Conservation (phyloP, 2,113 vertebrate genomes). For the Formicarius rufipectus region DNA sequence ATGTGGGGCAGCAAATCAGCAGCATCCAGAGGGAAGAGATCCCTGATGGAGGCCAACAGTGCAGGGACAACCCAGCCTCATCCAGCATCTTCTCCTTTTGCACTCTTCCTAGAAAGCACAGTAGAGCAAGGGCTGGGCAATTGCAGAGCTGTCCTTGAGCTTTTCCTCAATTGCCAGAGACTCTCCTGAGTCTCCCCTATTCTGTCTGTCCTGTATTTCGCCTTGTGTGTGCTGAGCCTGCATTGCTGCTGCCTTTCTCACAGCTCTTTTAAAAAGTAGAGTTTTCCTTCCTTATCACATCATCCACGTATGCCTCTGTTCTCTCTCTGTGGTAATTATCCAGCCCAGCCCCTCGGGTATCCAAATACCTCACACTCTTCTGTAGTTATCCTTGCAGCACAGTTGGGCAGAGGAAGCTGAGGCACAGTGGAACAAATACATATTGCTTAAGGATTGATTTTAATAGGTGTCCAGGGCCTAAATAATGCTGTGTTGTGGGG, state of each 20-base stretch:
- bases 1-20: background rate
- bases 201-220: constrained; percentile 10
- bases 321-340: constrained; percentile 63
- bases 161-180: background rate
- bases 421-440: constrained; percentile 51
- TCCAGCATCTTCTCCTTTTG: background rate
- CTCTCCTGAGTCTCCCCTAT: background rate
- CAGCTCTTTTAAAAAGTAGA: background rate
- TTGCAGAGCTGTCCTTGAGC: constrained; percentile 15
- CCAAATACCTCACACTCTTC: constrained; percentile 56
- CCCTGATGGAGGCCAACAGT: background rate
- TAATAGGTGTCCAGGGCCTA: constrained; percentile 57
- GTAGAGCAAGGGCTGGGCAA: background rate
- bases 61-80: background rate
- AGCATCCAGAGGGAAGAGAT: background rate
- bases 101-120: background rate
- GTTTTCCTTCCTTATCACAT: constrained; percentile 31
- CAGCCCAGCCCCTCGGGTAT: constrained; percentile 9
- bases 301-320: constrained; percentile 7
- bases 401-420: constrained; percentile 63
- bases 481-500: constrained; percentile 24
- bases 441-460: constrained; percentile 37
- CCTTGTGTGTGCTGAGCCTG: background rate
- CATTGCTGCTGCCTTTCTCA: background rate
- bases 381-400: constrained; percentile 65